Evolutionary conservation across 2,888 invertebrate genomes (phyloP).

Genomic region (Orgyia antiqua): DNA sequence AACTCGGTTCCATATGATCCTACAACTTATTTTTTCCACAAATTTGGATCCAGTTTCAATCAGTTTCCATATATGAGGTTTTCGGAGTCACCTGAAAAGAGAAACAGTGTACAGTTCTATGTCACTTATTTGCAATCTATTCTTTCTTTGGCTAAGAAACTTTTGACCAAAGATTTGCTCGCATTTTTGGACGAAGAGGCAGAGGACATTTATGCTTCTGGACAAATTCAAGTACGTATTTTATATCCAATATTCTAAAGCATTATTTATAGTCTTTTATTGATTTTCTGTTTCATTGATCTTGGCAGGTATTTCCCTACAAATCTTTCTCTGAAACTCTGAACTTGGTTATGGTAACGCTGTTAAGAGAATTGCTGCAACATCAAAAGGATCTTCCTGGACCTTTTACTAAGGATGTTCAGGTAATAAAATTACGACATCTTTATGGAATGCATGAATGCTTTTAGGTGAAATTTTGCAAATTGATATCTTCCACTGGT

Average conservation of each 20-base stretch:
- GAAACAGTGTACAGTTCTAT: slow-evolving; percentile 82
- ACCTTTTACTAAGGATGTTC: slow-evolving; percentile 95
- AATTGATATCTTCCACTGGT: too few species aligned
- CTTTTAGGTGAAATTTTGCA: too few species aligned
- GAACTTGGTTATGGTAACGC: slow-evolving; percentile 94
- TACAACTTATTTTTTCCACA: slow-evolving; percentile 91
- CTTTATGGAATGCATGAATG: too few species aligned
- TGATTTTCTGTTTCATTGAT: too few species aligned
- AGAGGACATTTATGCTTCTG: slow-evolving; percentile 85
- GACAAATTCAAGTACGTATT: slow-evolving; percentile 77
- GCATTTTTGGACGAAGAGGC: slow-evolving; percentile 90
- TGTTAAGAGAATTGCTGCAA: slow-evolving; percentile 93
- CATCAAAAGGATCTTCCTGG: slow-evolving; percentile 93
- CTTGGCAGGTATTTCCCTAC: slow-evolving; percentile 88
- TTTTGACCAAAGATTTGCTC: slow-evolving; percentile 90
- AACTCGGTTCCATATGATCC: slow-evolving; percentile 87
- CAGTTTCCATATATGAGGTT: slow-evolving; percentile 91
- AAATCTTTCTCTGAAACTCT: slow-evolving; percentile 96
- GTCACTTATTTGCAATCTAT: slow-evolving; percentile 90
- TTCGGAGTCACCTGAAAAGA: slow-evolving; percentile 84
- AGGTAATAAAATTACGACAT: too few species aligned
- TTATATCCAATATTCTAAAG: too few species aligned
- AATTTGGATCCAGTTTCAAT: slow-evolving; percentile 95
- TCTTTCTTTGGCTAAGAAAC: slow-evolving; percentile 87
- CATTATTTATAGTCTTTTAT: too few species aligned